These are phyloP conservation scores for Periparus ater DNA, from an alignment of 2,797 vertebrate species.

Conservation along the genomic window DNA sequence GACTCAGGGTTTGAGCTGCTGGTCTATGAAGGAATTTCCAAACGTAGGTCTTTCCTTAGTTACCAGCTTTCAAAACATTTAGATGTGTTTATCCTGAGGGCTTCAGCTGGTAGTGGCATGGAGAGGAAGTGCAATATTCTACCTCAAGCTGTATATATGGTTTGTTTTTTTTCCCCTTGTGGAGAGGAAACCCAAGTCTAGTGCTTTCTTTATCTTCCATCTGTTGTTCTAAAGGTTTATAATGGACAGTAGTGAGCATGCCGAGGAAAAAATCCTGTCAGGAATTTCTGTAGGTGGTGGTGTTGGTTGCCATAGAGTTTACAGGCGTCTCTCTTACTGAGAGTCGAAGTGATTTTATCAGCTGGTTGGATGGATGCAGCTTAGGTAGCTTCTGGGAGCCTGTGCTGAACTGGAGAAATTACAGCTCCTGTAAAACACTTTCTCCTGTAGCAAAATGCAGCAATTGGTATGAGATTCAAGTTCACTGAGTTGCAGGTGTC, in stretches of 20 bases:
- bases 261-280: background rate
- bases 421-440: background rate
- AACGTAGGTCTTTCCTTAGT: background rate
- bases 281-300: background rate
- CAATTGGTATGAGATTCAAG: conserved; percentile 37
- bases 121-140: background rate
- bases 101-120: background rate
- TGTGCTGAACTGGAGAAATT: background rate
- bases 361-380: background rate
- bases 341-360: background rate
- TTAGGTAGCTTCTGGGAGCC: background rate
- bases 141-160: background rate
- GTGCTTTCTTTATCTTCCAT: background rate
- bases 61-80: background rate
- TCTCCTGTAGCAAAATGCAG: background rate
- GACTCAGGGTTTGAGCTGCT: background rate
- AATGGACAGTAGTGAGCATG: background rate
- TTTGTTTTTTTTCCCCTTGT: background rate
- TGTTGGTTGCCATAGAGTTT: background rate
- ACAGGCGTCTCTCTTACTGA: background rate
- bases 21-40: background rate
- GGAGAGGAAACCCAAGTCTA: background rate
- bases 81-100: background rate
- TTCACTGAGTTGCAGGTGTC: conserved; percentile 56
- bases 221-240: background rate